A percentile compares a stretch with the other conserved stretches of the same genome.
phyloP scores from a whole-genome alignment of 2,797 vertebrate species.

The Gouania willdenowi region DNA sequence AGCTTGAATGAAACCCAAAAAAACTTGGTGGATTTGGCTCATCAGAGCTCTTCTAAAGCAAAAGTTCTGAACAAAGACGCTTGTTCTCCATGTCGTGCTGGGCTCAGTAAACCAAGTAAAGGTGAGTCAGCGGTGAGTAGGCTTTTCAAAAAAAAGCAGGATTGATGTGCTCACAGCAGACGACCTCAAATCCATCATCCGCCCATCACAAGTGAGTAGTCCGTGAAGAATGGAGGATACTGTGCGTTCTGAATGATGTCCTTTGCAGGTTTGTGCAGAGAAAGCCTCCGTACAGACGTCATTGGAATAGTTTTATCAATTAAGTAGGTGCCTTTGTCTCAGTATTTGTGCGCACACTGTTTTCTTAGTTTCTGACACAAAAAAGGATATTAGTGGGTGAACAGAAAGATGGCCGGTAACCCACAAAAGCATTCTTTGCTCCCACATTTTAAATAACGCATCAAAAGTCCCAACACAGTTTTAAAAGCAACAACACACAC shows the following conservation, averaged over 20 bases:
- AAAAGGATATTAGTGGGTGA: not conserved
- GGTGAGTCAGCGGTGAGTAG: slow-evolving; percentile 64
- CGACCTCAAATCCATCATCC: slow-evolving; percentile 53
- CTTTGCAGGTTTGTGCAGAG: slow-evolving; percentile 45
- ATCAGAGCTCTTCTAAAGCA: no score
- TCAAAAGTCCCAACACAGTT: slow-evolving; percentile 38
- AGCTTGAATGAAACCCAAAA: slow-evolving; percentile 39
- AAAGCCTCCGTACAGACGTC: slow-evolving; percentile 41
- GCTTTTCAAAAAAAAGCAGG: slow-evolving; percentile 59
- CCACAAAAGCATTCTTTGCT: not conserved
- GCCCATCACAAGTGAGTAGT: slow-evolving; percentile 44
- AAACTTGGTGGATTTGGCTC: no score
- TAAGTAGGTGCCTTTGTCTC: slow-evolving; percentile 14
- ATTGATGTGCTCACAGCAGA: slow-evolving; percentile 65
- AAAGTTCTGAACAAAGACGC: no score
- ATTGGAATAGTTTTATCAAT: slow-evolving; percentile 8
- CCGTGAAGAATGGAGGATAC: slow-evolving; percentile 25
- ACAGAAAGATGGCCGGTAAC: not conserved
- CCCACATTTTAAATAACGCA: slow-evolving; percentile 54
- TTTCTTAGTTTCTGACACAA: slow-evolving; percentile 20
- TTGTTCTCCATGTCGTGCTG: no score
- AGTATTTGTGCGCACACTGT: slow-evolving; percentile 10
- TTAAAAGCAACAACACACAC: slow-evolving; percentile 39
- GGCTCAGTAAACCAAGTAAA: slow-evolving; percentile 56
- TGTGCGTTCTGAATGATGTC: slow-evolving; percentile 39